Evolutionary conservation across 2,797 vertebrate species (phyloP).

Genomic region (Ateles fusciceps): DNA sequence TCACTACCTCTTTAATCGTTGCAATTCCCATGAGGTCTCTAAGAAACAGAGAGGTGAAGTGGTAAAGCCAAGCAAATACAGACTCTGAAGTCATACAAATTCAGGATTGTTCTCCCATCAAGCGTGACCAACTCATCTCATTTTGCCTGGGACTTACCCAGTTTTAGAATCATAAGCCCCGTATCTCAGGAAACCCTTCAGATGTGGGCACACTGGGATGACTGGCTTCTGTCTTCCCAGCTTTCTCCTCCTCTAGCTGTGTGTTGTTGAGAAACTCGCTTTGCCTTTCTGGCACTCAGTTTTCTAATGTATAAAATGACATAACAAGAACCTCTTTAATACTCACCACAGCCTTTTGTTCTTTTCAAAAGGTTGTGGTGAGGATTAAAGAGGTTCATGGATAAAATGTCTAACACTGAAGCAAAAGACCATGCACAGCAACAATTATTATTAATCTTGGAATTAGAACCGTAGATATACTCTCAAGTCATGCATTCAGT

Average conservation of each 20-base stretch:
- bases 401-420: not conserved
- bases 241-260: not conserved
- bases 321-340: not conserved
- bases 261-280: not conserved
- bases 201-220: not conserved
- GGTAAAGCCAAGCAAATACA: rapidly evolving
- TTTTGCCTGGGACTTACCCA: not conserved
- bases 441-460: not conserved
- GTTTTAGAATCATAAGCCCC: not conserved
- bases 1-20: not conserved
- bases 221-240: not conserved
- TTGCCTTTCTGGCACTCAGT: not conserved
- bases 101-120: not conserved
- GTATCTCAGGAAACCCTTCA: not conserved
- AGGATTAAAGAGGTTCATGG: not conserved
- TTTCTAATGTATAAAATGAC: not conserved
- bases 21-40: not conserved
- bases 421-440: not conserved
- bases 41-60: not conserved
- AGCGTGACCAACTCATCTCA: too few species aligned
- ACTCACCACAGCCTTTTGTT: too few species aligned
- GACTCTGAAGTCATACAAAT: not conserved
- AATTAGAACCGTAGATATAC: not conserved
- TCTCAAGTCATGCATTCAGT: not conserved
- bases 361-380: not conserved